Percentiles rank a stretch among this genome's conserved stretches.
These are phyloP conservation scores for Dusona sp. DNA, from an alignment of 2,888 invertebrate genomes.

Conservation along the genomic window DNA sequence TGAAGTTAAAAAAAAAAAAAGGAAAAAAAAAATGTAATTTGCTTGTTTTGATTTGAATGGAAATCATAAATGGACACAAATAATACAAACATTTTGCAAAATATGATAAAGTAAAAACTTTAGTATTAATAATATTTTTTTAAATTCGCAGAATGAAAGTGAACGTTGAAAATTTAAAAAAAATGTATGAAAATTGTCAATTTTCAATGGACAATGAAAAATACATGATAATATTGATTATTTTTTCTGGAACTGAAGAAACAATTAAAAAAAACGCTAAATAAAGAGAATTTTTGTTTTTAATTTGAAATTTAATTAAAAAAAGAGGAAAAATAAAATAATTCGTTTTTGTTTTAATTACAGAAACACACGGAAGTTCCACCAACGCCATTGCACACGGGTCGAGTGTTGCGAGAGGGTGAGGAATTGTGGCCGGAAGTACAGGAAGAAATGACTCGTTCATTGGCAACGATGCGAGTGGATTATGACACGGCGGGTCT, in stretches of 20 bases:
- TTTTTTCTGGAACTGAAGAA: too few species aligned
- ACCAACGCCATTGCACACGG: constrained; percentile 97
- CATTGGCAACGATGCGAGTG: constrained; percentile 98
- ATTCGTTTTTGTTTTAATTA: constrained; percentile 55
- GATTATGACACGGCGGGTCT: constrained; percentile 96
- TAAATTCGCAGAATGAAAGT: neutral
- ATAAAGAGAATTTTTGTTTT: too few species aligned
- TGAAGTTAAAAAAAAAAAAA: neutral
- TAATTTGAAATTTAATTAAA: too few species aligned
- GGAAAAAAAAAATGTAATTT: neutral
- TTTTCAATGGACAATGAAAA: neutral
- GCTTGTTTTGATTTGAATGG: neutral
- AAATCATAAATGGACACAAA: neutral
- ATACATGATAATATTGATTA: neutral
- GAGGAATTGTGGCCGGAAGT: constrained; percentile 98
- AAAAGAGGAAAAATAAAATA: neutral
- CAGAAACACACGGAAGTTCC: constrained; percentile 94
- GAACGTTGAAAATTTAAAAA: neutral
- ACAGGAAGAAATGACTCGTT: constrained; percentile 99
- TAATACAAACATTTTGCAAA: neutral
- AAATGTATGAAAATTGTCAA: neutral
- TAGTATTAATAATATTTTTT: neutral
- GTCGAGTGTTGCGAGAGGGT: constrained; percentile 94
- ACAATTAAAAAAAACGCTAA: too few species aligned
- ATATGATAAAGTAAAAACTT: neutral